Conservation (phyloP, 2,113 vertebrate genomes). For the Phaethornis superciliosus region DNA sequence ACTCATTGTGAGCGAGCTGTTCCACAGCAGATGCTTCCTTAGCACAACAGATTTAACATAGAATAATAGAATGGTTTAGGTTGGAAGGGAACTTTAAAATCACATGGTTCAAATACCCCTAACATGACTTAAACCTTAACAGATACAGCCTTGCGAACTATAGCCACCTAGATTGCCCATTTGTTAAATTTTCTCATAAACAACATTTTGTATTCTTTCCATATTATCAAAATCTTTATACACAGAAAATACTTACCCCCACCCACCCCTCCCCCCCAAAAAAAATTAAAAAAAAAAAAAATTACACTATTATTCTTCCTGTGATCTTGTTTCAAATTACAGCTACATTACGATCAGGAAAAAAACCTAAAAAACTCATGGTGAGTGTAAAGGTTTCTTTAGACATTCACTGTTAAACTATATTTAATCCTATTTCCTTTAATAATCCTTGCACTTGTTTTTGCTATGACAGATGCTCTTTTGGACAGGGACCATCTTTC, state of each 20-base stretch:
- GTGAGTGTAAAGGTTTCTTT: background rate
- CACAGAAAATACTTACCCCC: background rate
- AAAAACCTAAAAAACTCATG: background rate
- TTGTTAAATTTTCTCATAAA: slow-evolving; percentile 2
- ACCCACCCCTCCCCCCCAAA: background rate
- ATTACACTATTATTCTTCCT: background rate
- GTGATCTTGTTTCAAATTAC: background rate
- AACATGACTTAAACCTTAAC: slow-evolving; percentile 15
- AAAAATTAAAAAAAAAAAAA: background rate
- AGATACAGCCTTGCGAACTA: background rate
- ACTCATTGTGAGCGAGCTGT: background rate
- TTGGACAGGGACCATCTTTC: background rate
- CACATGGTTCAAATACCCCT: no score
- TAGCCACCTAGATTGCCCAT: background rate
- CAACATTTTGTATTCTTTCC: background rate
- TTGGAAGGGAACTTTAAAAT: no score
- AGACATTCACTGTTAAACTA: background rate
- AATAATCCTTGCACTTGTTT: background rate
- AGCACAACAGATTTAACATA: slow-evolving; percentile 10
- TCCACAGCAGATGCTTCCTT: slow-evolving; percentile 41
- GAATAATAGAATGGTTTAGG: no score
- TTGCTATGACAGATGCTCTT: background rate
- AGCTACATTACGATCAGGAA: background rate
- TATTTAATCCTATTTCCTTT: background rate
- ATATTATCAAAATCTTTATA: background rate